These are phyloP conservation scores for Solenodon paradoxus DNA, from an alignment of 2,113 vertebrate genomes.

Conservation along the genomic window DNA sequence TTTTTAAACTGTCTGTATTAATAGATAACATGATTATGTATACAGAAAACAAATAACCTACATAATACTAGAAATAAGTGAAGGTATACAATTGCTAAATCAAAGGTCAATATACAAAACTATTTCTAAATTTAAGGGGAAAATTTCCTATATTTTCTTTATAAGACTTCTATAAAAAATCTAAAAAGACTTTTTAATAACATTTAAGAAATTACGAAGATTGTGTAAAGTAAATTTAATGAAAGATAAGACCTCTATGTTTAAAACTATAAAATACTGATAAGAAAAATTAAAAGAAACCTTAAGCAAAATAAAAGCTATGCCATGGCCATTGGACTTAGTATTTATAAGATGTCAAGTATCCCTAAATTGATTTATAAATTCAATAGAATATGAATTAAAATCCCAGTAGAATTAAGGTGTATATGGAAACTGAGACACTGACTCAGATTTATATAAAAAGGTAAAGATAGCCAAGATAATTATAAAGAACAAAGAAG, in stretches of 20 bases:
- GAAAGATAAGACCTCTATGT: conserved; percentile 2
- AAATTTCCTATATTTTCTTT: not conserved
- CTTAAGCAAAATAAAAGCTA: not conserved
- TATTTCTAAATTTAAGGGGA: not conserved
- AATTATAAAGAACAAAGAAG: not conserved
- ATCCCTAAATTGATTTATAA: too few species aligned
- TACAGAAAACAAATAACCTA: not conserved
- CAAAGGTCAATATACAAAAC: not conserved
- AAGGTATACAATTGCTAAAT: not conserved
- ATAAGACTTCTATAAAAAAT: too few species aligned
- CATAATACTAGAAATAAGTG: not conserved
- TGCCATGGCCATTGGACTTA: not conserved
- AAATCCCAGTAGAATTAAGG: not conserved
- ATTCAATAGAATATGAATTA: too few species aligned
- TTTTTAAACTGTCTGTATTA: not conserved
- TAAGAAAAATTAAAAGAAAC: too few species aligned
- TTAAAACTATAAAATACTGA: too few species aligned
- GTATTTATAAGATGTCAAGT: not conserved
- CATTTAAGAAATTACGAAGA: not conserved
- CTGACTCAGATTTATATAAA: not conserved
- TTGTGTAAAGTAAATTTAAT: conserved; percentile 11
- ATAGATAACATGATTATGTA: not conserved
- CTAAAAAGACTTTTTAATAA: not conserved
- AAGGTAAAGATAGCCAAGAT: not conserved
- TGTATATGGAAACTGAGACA: not conserved